Percentiles rank a stretch among this genome's conserved stretches.
phyloP scores from a whole-genome alignment of 2,113 vertebrate genomes.

The Oreocharis arfaki region DNA sequence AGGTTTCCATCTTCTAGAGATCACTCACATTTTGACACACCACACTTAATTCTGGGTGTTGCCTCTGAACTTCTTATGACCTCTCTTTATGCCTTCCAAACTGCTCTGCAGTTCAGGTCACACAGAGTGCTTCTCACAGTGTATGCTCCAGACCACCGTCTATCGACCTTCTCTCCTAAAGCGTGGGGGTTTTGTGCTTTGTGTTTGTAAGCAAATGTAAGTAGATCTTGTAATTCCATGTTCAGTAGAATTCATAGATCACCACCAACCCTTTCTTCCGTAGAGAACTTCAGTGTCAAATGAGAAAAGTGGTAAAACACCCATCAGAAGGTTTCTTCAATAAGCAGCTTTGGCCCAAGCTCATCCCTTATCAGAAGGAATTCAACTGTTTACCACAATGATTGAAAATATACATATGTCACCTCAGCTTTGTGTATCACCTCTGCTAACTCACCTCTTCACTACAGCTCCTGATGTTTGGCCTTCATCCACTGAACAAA shows the following conservation, averaged over 20 bases:
- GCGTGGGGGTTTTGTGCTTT: not conserved
- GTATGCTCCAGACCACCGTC: not conserved
- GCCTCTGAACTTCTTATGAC: not conserved
- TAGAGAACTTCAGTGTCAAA: not conserved
- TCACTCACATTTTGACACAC: not conserved
- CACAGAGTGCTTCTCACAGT: accelerated
- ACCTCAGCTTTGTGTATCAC: not conserved
- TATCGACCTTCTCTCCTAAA: not conserved
- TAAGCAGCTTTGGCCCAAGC: not conserved
- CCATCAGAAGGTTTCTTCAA: not conserved
- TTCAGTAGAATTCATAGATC: not conserved
- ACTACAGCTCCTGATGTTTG: not conserved
- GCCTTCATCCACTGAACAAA: not conserved
- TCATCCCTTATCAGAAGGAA: not conserved
- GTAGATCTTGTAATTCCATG: not conserved
- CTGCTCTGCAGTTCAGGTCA: not conserved
- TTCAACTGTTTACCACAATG: not conserved
- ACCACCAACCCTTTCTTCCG: not conserved
- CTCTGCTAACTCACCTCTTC: not conserved
- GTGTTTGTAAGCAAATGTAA: not conserved
- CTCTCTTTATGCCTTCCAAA: not conserved
- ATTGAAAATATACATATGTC: not conserved
- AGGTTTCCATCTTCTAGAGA: not conserved
- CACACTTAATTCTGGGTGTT: not conserved
- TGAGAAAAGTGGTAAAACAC: not conserved